Evolutionary conservation across 2,888 invertebrate species (phyloP), one percentile per base, ranked within the genome.

Genomic region (Ochropleura leucogaster): DNA sequence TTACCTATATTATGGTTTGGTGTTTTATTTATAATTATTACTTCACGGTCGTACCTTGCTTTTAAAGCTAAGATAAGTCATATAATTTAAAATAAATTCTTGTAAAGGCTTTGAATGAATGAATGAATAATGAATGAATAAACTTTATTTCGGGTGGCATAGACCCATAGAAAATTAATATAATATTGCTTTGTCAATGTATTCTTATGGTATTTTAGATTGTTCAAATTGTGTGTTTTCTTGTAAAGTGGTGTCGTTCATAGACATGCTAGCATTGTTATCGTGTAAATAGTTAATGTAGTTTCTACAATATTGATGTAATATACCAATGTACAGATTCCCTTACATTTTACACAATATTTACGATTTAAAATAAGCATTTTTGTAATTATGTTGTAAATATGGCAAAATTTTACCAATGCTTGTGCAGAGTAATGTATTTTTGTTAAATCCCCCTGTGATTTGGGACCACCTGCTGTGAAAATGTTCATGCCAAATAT

Each of bases 401-500:
- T 71, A 85, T 65, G 77, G 62, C 72, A 68, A 79, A 79, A 79
- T 68, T 69, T 51, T 64, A 80, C 67, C 64, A 75, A 77, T 86
- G 80, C 72, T 55, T 77, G 57, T 70, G 68, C 73, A 76, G 57
- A 66, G 62, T 20, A 70, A 73, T 75, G 60, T 86, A 80, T 64
- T 80, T 79, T 77, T 82, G 76, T 68, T 80, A 69, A 68, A 83
- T 68, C 49, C 55, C 72, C 86, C 82, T 87, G 88, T 91, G 88
- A 88, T 91, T 87, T 90, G 92, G 92, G 91, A 92, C 93, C 92
- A 93, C 89, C 87, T 87, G 85, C 86, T 90, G 89, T 91, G 89
- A 86, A 84, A 87, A 87, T 88, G 74, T 90, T 90, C 87, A 92
- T 90, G 90, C 92, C 92, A 93, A 93, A 94, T 93, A 93, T 89